Percentiles rank a stretch among this genome's conserved stretches.
phyloP scores from a whole-genome alignment of 2,888 invertebrate species.

The Plagodis dolabraria region DNA sequence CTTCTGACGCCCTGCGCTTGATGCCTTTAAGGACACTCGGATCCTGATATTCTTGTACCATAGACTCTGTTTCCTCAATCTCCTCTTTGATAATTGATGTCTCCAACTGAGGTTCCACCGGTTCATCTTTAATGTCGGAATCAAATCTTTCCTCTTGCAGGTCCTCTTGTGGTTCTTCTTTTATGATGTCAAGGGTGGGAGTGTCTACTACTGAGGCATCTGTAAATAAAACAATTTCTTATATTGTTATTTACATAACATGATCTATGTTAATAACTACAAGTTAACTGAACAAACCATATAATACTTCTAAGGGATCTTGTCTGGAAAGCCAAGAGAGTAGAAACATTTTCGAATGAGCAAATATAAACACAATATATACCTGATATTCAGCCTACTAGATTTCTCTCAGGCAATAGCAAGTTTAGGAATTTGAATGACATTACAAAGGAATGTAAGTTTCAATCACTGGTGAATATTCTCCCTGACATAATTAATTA shows the following conservation, averaged over 20 bases:
- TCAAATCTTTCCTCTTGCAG: constrained; percentile 12
- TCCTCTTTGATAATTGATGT: constrained; percentile 19
- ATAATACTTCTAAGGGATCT: constrained; percentile 20
- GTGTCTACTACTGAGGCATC: constrained; percentile 13
- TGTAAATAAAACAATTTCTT: constrained; percentile 6
- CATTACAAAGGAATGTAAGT: neutral
- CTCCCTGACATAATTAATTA: too few species aligned
- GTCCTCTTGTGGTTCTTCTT: constrained; percentile 13
- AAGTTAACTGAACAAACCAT: constrained; percentile 3
- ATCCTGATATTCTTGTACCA: constrained; percentile 17
- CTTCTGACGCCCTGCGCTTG: constrained; percentile 71
- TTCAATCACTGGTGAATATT: neutral
- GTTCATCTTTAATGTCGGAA: constrained; percentile 19
- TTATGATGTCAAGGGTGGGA: constrained; percentile 9
- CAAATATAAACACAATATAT: too few species aligned
- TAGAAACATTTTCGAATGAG: constrained; percentile 14
- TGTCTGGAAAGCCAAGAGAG: constrained; percentile 27
- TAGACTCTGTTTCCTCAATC: constrained; percentile 20
- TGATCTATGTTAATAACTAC: too few species aligned
- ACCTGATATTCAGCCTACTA: constrained; percentile 9
- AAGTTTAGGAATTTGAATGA: neutral
- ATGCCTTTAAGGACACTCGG: constrained; percentile 43
- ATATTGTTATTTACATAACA: neutral
- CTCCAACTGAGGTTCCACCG: constrained; percentile 6
- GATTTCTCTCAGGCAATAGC: constrained; percentile 3